A percentile compares a stretch with the other conserved stretches of the same genome.
phyloP scores from a whole-genome alignment of 1,140 invertebrate genomes.

The Brachionus plicatilis region DNA sequence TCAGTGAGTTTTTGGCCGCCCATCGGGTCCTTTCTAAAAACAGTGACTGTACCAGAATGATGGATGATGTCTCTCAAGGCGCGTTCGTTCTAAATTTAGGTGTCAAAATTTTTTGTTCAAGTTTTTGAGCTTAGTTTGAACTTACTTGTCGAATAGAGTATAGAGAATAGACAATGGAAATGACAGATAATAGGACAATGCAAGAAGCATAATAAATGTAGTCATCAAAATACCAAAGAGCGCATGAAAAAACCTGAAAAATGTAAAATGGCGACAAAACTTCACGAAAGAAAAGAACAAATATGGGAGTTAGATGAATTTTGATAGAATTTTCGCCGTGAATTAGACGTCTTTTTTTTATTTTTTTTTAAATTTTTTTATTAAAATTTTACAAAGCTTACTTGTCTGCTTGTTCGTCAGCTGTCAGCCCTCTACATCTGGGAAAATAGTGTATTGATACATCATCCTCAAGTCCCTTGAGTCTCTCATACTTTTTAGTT shows the following conservation, averaged over 20 bases:
- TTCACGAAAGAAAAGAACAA: conserved; percentile 5
- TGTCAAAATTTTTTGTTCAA: neutral
- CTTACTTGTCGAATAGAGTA: conserved; percentile 73
- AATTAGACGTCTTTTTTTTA: neutral
- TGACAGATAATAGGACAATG: conserved; percentile 76
- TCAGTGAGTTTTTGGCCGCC: neutral
- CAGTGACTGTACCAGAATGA: conserved; percentile 23
- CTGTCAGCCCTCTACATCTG: neutral
- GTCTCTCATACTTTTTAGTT: neutral
- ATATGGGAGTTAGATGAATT: conserved; percentile 38
- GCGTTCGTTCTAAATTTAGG: conserved; percentile 13
- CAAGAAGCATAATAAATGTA: conserved; percentile 49
- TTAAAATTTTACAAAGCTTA: neutral
- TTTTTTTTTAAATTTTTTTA: neutral
- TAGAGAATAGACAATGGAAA: conserved; percentile 74
- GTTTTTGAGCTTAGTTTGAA: neutral
- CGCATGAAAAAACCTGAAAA: conserved; percentile 55
- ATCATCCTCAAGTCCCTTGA: conserved; percentile 31
- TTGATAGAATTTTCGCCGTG: conserved; percentile 33
- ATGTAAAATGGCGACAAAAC: conserved; percentile 50
- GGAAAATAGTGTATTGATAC: conserved; percentile 3
- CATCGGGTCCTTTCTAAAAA: neutral
- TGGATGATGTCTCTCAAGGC: conserved; percentile 34
- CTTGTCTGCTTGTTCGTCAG: conserved; percentile 27
- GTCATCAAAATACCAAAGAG: conserved; percentile 51